These are phyloP conservation scores for Malthinus flaveolus DNA, from an alignment of 2,888 invertebrate genomes.

Conservation along the genomic window DNA sequence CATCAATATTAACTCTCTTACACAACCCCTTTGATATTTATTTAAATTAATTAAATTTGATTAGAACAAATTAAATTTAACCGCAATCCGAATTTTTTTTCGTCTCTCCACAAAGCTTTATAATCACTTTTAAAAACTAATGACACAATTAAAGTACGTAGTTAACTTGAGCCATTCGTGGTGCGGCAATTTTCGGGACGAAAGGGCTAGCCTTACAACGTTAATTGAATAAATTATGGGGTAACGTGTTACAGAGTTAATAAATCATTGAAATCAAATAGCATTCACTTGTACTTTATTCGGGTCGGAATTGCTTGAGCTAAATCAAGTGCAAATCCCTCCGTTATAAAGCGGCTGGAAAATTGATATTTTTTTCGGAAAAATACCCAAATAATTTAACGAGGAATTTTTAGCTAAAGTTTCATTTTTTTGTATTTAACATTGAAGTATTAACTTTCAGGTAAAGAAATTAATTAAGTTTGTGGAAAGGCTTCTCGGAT, in stretches of 20 bases:
- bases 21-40: too few relatives aligned
- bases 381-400: too few relatives aligned
- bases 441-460: too few relatives aligned
- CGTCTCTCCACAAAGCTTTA: not conserved
- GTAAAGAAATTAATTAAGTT: too few relatives aligned
- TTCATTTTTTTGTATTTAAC: too few relatives aligned
- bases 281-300: constrained; percentile 30
- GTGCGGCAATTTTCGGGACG: constrained; percentile 9
- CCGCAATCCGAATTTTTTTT: not conserved
- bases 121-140: constrained; percentile 3
- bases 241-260: constrained; percentile 19
- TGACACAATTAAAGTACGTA: constrained; percentile 7
- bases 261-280: constrained; percentile 31
- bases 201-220: constrained; percentile 9
- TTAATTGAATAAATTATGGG: constrained; percentile 25
- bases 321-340: constrained; percentile 22
- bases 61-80: too few relatives aligned
- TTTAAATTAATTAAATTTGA: too few relatives aligned
- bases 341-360: too few relatives aligned
- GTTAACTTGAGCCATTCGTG: constrained; percentile 12
- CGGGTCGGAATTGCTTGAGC: constrained; percentile 25
- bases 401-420: too few relatives aligned
- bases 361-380: too few relatives aligned
- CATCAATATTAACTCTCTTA: too few relatives aligned
- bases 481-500: too few relatives aligned